Base-by-base conservation (phyloP, 1,140 invertebrate species). In the Eubasilissa regina region DNA sequence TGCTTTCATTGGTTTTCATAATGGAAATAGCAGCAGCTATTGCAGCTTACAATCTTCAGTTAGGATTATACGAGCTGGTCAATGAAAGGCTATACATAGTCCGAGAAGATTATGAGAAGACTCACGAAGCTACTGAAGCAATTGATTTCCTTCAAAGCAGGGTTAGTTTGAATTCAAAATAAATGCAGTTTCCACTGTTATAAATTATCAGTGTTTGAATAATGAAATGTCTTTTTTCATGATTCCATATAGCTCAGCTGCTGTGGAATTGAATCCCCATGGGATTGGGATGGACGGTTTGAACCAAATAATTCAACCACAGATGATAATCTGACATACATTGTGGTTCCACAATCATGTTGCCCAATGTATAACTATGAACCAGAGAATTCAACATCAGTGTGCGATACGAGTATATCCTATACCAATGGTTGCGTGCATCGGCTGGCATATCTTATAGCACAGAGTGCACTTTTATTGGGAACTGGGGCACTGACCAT, bases 21-120 rank as follows among this genome's bases (percentile, higher is more conserved):
- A 83, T 97, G 85, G 95, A 97, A 89, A 87, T 97, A 4, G 91
- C 94, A 1, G 95, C 94, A 7, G 95, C 94, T 21, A 93, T 97
- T 84, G 92, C 94, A 0, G 95, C 94, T 3, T 96, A 94, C 84
- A 91, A 92, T 7, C 90, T 95, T 82, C 92, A 93, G 78, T 86
- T 90, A 7, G 89, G 93, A 73, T 90, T 95, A 4, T 85, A 88
- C 0, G 82, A 84, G 0, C 88, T 92, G 83, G 79, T 95, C 35
- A 85, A 90, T 62, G 84, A 86, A 0, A 93, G 92, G 47, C 91
- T 95, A 84, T 86, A 89, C 13, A 47, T 84, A 7, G 89, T 91
- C 0, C 87, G 95, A 86, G 83, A 88, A 0, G 80, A 89, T 19
- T 95, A 94, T 83, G 86, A 88, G 7, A 75, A 60, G 0, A 88